Percentiles rank a stretch among this genome's conserved stretches.
Conservation (phyloP, 2,797 vertebrate genomes). For the Phylloscopus collybita region DNA sequence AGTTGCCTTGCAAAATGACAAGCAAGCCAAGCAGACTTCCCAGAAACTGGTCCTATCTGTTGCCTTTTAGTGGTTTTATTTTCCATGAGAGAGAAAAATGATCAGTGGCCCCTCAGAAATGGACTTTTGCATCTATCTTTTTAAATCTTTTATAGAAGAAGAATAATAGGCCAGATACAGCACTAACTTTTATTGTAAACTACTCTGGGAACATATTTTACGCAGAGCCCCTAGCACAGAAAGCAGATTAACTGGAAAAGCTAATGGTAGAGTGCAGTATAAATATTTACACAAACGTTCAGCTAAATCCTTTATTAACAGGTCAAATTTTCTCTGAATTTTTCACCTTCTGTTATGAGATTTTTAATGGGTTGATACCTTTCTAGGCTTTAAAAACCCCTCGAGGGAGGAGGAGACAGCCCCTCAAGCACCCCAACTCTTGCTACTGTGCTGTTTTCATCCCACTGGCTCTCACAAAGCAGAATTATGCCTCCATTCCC, state of each 20-base stretch:
- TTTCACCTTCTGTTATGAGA: constrained; percentile 22
- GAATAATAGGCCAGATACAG: constrained; percentile 39
- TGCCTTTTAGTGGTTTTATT: background rate
- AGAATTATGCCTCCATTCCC: rapidly evolving
- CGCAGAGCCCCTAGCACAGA: constrained; percentile 58
- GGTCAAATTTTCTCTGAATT: constrained; percentile 30
- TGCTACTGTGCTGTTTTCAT: background rate
- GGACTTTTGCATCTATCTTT: background rate
- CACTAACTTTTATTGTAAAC: constrained; percentile 61
- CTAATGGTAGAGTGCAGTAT: constrained; percentile 30
- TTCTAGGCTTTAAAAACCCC: background rate
- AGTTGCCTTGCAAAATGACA: background rate
- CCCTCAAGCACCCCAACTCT: background rate
- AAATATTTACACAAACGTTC: constrained; percentile 62
- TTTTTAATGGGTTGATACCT: constrained; percentile 33
- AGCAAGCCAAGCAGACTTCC: background rate
- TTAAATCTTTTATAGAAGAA: background rate
- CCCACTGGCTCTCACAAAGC: rapidly evolving
- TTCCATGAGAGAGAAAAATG: background rate
- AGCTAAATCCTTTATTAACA: constrained; percentile 53
- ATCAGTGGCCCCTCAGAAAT: background rate
- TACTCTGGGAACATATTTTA: constrained; percentile 49
- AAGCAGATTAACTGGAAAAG: constrained; percentile 65
- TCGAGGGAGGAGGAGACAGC: background rate
- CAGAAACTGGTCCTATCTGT: background rate